Evolutionary conservation across 2,797 vertebrate species (phyloP).

Genomic region (Rhyacichthys aspro): DNA sequence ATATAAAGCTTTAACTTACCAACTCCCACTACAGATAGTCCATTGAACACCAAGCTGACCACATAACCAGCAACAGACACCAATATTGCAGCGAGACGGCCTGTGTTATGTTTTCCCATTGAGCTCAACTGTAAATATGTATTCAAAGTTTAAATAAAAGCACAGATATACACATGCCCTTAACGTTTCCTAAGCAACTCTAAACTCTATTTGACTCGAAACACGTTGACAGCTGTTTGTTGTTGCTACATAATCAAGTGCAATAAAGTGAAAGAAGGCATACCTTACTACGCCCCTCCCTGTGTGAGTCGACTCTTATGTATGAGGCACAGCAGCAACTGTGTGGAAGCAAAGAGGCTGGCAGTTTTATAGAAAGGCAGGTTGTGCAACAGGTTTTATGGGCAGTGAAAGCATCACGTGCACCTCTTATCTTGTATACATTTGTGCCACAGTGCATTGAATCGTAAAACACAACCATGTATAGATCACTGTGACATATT

Average conservation of each 20-base stretch:
- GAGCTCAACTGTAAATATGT: conserved; percentile 13
- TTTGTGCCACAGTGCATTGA: conserved; percentile 4
- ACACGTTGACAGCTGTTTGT: background rate
- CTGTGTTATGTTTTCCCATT: conserved; percentile 59
- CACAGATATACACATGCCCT: background rate
- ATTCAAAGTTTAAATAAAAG: too few species aligned
- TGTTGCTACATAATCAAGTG: background rate
- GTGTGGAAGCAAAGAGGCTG: background rate
- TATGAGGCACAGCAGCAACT: background rate
- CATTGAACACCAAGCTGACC: conserved; percentile 69
- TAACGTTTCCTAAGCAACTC: too few species aligned
- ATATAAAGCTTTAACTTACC: conserved; percentile 42
- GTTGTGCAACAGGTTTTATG: conserved; percentile 52
- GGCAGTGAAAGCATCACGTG: conserved; percentile 26
- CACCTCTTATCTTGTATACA: conserved; percentile 41
- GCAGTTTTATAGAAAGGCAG: conserved; percentile 25
- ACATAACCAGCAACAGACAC: conserved; percentile 49
- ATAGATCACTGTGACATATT: background rate
- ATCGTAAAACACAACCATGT: conserved; percentile 9
- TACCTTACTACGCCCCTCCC: conserved; percentile 34
- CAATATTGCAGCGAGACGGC: conserved; percentile 48
- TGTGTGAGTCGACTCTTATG: background rate
- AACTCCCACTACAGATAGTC: conserved; percentile 63
- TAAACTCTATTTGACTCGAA: background rate
- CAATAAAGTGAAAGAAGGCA: background rate